Evolutionary conservation across 2,797 vertebrate species (phyloP).

Genomic region (Enoplosus armatus): DNA sequence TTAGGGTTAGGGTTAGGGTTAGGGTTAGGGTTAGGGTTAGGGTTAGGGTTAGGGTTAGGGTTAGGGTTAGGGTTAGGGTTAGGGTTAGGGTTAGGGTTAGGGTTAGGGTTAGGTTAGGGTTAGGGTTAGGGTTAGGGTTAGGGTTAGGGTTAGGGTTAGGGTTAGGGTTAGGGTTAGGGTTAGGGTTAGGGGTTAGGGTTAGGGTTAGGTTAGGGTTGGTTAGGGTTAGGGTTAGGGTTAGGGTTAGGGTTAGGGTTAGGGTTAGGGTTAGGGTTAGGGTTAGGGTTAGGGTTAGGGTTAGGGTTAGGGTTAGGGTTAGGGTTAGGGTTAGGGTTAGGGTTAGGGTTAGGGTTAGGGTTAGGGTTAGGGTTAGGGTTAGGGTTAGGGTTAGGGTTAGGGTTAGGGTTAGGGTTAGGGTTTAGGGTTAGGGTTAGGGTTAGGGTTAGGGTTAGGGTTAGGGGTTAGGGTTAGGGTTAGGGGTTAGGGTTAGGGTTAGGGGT

Average conservation of each 20-base stretch:
- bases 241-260: conserved; percentile 48
- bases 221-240: conserved; percentile 43
- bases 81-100: too few species aligned
- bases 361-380: too few species aligned
- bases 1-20: too few species aligned
- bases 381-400: too few species aligned
- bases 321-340: conserved; percentile 26
- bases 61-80: too few species aligned
- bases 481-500: too few species aligned
- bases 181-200: conserved; percentile 23
- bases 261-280: conserved; percentile 39
- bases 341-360: conserved; percentile 32
- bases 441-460: too few species aligned
- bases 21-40: too few species aligned
- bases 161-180: conserved; percentile 13
- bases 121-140: conserved; percentile 26
- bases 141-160: conserved; percentile 31
- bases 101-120: conserved; percentile 25
- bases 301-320: conserved; percentile 29
- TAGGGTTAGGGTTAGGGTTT: too few species aligned
- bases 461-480: too few species aligned
- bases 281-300: conserved; percentile 19
- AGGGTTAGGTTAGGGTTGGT: conserved; percentile 37
- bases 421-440: too few species aligned
- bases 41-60: too few species aligned